Conservation (phyloP, 2,888 invertebrate genomes). For the Cosmopolites sordidus region DNA sequence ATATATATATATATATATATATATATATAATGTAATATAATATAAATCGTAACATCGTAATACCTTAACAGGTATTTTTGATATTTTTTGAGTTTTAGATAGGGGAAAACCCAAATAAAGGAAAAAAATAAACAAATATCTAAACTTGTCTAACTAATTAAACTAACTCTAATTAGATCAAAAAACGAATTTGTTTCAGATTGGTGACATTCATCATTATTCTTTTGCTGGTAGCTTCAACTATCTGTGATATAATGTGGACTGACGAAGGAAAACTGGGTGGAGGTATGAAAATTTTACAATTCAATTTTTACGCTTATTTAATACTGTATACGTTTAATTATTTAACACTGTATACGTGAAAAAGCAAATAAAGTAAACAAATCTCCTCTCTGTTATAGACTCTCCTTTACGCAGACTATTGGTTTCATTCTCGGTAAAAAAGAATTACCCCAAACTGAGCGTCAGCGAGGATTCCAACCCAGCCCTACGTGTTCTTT, state of each 20-base stretch:
- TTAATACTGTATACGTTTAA: no score
- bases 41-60: no score
- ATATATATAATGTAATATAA: no score
- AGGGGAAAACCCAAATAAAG: no score
- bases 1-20: no score
- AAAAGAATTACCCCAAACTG: conserved; percentile 44
- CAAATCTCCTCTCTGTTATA: no score
- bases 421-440: conserved; percentile 38
- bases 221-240: conserved; percentile 29
- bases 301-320: no score
- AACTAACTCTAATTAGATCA: not conserved
- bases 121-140: no score
- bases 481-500: conserved; percentile 50
- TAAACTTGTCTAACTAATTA: not conserved
- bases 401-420: conserved; percentile 32
- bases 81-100: no score
- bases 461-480: conserved; percentile 45
- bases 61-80: no score
- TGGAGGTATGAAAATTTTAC: conserved; percentile 28
- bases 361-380: no score
- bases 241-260: conserved; percentile 29
- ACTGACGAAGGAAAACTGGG: conserved; percentile 31
- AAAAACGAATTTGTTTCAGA: conserved; percentile 14
- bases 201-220: conserved; percentile 29
- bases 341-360: no score